A percentile compares a stretch with the other conserved stretches of the same genome.
Evolutionary conservation across 1,140 invertebrate species (phyloP).

Genomic region (Semibalanus balanoides): DNA sequence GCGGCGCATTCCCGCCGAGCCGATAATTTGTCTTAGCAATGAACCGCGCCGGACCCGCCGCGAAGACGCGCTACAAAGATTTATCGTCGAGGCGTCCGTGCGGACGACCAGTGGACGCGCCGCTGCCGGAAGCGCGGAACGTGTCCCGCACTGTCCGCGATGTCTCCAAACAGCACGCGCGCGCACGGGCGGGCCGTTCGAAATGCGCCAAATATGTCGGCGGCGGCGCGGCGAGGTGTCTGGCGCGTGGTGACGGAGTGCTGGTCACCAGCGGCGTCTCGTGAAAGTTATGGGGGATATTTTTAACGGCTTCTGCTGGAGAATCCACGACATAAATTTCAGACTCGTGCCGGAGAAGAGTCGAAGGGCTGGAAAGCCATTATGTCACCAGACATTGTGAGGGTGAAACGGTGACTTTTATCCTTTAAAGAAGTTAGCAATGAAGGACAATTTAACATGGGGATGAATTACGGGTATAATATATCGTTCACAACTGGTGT

Average conservation of each 20-base stretch:
- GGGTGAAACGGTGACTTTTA: too few relatives aligned
- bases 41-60: neutral
- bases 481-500: too few relatives aligned
- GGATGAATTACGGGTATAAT: too few relatives aligned
- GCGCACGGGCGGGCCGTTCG: neutral
- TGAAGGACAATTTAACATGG: too few relatives aligned
- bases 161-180: neutral
- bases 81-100: neutral
- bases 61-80: slow-evolving; percentile 1
- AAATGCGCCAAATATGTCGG: neutral
- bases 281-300: neutral
- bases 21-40: neutral
- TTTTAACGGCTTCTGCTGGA: neutral
- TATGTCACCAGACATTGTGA: too few relatives aligned
- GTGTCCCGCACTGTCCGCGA: neutral
- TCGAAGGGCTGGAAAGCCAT: too few relatives aligned
- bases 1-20: neutral
- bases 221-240: neutral
- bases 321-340: neutral
- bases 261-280: neutral
- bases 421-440: too few relatives aligned
- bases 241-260: neutral
- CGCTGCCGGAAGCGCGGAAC: neutral
- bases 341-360: too few relatives aligned
- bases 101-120: neutral